Evolutionary conservation across 2,797 vertebrate genomes (phyloP), one percentile per base, ranked within the genome.

Genomic region (Sebastes reedi): DNA sequence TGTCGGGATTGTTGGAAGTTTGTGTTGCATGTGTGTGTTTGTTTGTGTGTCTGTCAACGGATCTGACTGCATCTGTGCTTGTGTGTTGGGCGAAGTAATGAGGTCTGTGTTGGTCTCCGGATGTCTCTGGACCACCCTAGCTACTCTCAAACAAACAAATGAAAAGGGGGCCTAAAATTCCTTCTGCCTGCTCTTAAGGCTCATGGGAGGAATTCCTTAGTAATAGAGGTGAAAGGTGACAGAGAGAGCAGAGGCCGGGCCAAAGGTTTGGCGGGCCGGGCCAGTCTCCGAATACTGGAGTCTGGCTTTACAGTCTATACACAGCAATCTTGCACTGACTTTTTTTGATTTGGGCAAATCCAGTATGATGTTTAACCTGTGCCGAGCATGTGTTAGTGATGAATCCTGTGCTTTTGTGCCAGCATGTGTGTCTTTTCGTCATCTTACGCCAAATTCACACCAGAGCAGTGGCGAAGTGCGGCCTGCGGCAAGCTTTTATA

Each of bases 221-320:
- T 97, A 96, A 96, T 95, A 94, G 96, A 96, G 96, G 96, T 96
- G 92, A 94, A 87, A 96, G 95, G 93, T 96, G 95, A 90, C 84
- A 83, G 60, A 81, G 76, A 78, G 95, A 88, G 87, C 91, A 92
- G 87, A 91, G 89, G 85, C 75, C 72, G 71, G 85, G 88, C 82
- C 88, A 93, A 80, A 92, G 93, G 94, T 89, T 87, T 88, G 62
- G 77, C 8, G 55, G 84, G 84, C 84, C 83, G 67, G 92, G 83
- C 78, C 87, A 58, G 56, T 79, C 81, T 88, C 72, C 32, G 60
- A 83, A 89, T 61, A 56, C 59, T 54, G 64, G 66, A 73, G 72
- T 86, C 85, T 84, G 24, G 61, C 81, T 85, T 81, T 86, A 67
- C 64, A 82, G 25, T 85, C 67, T 74, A 16, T 34, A 36, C 30